phyloP scores from a whole-genome alignment of 37 sponge, comb jelly and placozoan genomes.

The Corticium candelabrum region DNA sequence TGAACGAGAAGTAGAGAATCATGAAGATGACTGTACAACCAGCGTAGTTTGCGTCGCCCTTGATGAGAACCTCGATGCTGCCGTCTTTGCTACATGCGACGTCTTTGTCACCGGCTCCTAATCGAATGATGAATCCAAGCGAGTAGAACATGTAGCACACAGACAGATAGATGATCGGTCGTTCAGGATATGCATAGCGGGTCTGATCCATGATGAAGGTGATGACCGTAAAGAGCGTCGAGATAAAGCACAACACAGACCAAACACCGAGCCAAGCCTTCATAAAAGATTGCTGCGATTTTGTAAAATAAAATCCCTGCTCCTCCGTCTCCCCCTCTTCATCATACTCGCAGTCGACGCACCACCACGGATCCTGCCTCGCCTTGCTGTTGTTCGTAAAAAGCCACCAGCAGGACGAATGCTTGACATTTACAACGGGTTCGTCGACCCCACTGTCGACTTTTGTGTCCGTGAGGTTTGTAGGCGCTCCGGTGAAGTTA shows the following conservation, averaged over 20 bases:
- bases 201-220: constrained; percentile 68
- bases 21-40: constrained; percentile 51
- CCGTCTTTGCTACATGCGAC: constrained; percentile 40
- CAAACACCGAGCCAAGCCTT: constrained; percentile 57
- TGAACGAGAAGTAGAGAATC: constrained; percentile 58
- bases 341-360: not conserved
- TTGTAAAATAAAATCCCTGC: constrained; percentile 25
- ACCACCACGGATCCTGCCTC: not conserved
- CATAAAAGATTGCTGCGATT: constrained; percentile 34
- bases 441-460: not conserved
- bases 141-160: constrained; percentile 59
- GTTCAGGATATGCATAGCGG: constrained; percentile 80
- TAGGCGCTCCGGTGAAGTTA: not conserved
- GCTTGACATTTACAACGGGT: not conserved
- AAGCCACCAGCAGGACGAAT: not conserved
- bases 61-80: constrained; percentile 24
- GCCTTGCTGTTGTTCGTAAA: not conserved
- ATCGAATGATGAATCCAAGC: constrained; percentile 45
- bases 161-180: constrained; percentile 73
- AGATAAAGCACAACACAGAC: constrained; percentile 59
- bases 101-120: constrained; percentile 27
- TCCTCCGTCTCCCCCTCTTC: not conserved
- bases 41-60: constrained; percentile 12
- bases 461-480: not conserved
- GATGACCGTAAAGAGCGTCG: constrained; percentile 58